Evolutionary conservation across 2,888 invertebrate species (phyloP).

Genomic region (Thecophora atra): DNA sequence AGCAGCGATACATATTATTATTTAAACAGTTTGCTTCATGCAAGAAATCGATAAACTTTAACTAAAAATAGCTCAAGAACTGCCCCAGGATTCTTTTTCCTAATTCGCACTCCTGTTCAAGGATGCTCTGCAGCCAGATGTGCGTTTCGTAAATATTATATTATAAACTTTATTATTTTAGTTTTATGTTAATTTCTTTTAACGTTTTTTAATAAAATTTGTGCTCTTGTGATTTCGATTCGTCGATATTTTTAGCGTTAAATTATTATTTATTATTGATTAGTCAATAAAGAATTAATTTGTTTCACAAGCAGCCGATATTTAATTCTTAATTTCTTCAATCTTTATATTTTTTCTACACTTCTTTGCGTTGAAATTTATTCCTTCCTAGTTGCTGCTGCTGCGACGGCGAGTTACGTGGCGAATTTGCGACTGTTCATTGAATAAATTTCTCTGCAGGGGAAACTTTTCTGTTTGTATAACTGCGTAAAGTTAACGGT

Average conservation of each 20-base stretch:
- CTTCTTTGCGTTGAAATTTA: constrained; percentile 36
- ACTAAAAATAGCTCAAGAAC: constrained; percentile 37
- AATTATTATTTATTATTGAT: constrained; percentile 13
- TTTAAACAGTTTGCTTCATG: constrained; percentile 3
- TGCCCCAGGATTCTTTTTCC: constrained; percentile 10
- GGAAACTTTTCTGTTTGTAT: constrained; percentile 30
- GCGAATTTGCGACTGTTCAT: constrained; percentile 24
- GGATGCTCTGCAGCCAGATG: constrained; percentile 8
- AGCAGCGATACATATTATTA: constrained; percentile 20
- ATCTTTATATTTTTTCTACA: constrained; percentile 38
- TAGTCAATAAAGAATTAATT: not conserved
- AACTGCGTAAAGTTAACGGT: constrained; percentile 28
- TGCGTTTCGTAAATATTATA: constrained; percentile 3
- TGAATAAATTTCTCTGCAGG: constrained; percentile 18
- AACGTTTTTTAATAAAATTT: not conserved
- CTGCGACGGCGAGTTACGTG: constrained; percentile 24
- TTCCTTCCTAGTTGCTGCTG: not conserved
- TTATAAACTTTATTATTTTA: not conserved
- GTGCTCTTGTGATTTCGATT: not conserved
- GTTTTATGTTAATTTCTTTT: not conserved
- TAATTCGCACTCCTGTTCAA: constrained; percentile 6
- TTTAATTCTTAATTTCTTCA: not conserved
- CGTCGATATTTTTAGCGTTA: not conserved
- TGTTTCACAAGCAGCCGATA: constrained; percentile 6
- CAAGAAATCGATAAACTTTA: constrained; percentile 36